phyloP scores from a whole-genome alignment of 1,140 invertebrate genomes.

The Streblospio benedicti region DNA sequence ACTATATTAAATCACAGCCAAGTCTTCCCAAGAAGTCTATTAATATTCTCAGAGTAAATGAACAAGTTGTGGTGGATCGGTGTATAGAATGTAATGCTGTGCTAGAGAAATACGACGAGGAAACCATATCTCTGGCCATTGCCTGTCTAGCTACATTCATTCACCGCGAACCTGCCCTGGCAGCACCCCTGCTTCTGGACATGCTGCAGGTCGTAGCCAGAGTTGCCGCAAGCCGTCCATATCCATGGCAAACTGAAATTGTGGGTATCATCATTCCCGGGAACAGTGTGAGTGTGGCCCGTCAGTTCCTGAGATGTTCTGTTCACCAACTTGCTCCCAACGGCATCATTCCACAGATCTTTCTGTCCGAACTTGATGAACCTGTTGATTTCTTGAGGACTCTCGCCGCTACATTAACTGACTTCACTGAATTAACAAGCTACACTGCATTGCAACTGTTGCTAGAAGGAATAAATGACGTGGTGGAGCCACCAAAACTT shows the following conservation, averaged over 20 bases:
- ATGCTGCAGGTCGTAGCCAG: conserved; percentile 72
- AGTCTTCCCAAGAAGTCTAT: conserved; percentile 18
- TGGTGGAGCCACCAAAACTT: neutral
- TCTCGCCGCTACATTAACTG: conserved; percentile 81
- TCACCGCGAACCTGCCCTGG: conserved; percentile 83
- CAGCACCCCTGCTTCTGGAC: conserved; percentile 83
- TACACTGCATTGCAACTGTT: conserved; percentile 84
- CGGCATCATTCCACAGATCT: conserved; percentile 91
- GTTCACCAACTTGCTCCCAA: conserved; percentile 92
- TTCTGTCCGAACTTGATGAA: conserved; percentile 79
- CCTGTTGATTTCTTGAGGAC: conserved; percentile 81
- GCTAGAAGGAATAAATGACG: conserved; percentile 60
- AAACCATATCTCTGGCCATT: conserved; percentile 89
- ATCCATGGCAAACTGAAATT: conserved; percentile 56
- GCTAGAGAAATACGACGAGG: conserved; percentile 91
- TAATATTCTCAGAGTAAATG: conserved; percentile 28
- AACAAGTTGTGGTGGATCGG: conserved; percentile 35
- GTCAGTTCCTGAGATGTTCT: conserved; percentile 92
- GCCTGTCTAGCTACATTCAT: conserved; percentile 90
- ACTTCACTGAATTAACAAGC: conserved; percentile 93
- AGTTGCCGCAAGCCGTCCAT: conserved; percentile 40
- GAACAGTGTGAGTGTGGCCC: conserved; percentile 67
- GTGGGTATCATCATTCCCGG: conserved; percentile 53
- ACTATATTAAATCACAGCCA: neutral
- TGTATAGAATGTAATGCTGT: conserved; percentile 53